Base-by-base conservation (phyloP, 92 coral and sea anemone genomes). In the Porites cylindrica region DNA sequence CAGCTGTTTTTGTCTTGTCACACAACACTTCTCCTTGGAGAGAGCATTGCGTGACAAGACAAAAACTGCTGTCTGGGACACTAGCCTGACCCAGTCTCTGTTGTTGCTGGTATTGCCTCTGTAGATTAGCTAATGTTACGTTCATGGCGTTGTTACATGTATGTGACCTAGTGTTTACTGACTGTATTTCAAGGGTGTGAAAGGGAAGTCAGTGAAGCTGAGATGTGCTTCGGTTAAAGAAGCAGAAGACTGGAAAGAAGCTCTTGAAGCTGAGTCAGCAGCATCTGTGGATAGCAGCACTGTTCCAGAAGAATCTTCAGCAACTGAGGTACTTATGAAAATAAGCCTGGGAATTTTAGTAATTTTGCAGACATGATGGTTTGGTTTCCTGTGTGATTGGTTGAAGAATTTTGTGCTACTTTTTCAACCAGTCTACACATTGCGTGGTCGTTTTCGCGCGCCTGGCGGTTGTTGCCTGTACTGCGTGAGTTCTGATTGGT, bases 161-260 rank as follows among this genome's bases (percentile, higher is more conserved):
- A 14, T 38, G n/a, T 8, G 66, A 16, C 69, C 59, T 56, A 56
- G 16, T 56, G 11, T 77, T 58, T 16, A 67, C 2, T 73, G 78
- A 32, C 38, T 73, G 51, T 52, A 52, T 56, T 77, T 26, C 47
- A 66, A 88, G 91, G 87, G 91, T 63, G 82, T 88, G 92, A 86
- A 81, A 66, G 96, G 96, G n/a, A 96, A 80, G 66, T 80, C 93
- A 43, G 70, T 83, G 32, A 91, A 91, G 17, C 89, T 96, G 18
- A 86, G 89, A 77, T 96, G 99, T 86, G 93, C 93, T 1, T 81
- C 98, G 13, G 88, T 88, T 20, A 77, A 93, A 21, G 99, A 96
- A 84, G 92, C 98, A 11, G 93, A 95, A 43, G 99, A 95, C 91
- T 96, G 99, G 99, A 93, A 85, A 86, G 92, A 90, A 50, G 99